Evolutionary conservation across 2,888 invertebrate species (phyloP).

Genomic region (Platycnemis pennipes): DNA sequence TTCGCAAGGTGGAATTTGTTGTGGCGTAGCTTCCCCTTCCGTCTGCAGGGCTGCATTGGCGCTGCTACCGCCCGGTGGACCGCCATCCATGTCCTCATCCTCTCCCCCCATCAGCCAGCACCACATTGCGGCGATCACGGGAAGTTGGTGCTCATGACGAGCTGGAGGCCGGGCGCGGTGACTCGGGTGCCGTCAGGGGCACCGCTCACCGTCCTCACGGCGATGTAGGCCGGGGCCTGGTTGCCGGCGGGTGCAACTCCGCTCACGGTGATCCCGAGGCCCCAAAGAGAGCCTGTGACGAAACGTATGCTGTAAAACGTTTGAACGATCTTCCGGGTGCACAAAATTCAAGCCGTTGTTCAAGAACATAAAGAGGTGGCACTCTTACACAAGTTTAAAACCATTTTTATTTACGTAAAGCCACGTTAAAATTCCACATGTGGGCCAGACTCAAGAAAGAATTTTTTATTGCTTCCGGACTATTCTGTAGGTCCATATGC

Average conservation of each 20-base stretch:
- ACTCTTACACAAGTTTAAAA: too few species aligned
- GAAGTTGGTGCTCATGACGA: conserved; percentile 38
- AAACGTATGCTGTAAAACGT: too few species aligned
- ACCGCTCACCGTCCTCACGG: neutral
- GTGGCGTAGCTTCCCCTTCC: neutral
- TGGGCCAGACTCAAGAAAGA: too few species aligned
- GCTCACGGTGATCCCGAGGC: conserved; percentile 23
- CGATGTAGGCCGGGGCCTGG: neutral
- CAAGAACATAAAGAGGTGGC: too few species aligned
- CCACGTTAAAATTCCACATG: too few species aligned
- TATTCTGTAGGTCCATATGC: too few species aligned
- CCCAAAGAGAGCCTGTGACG: conserved; percentile 26
- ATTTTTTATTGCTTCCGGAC: too few species aligned
- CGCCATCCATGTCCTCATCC: neutral
- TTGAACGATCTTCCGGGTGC: too few species aligned
- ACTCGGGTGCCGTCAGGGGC: conserved; percentile 27
- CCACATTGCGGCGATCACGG: neutral
- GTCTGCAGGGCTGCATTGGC: neutral
- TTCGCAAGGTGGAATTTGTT: neutral
- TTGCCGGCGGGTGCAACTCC: neutral
- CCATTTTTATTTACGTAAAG: too few species aligned
- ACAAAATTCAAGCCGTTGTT: too few species aligned
- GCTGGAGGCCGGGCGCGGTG: neutral
- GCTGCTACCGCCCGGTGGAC: neutral
- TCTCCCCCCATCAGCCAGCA: neutral